Percentiles rank a stretch among this genome's conserved stretches.
Evolutionary conservation across 1,140 invertebrate species (phyloP).

Genomic region (Doryteuthis pealeii): DNA sequence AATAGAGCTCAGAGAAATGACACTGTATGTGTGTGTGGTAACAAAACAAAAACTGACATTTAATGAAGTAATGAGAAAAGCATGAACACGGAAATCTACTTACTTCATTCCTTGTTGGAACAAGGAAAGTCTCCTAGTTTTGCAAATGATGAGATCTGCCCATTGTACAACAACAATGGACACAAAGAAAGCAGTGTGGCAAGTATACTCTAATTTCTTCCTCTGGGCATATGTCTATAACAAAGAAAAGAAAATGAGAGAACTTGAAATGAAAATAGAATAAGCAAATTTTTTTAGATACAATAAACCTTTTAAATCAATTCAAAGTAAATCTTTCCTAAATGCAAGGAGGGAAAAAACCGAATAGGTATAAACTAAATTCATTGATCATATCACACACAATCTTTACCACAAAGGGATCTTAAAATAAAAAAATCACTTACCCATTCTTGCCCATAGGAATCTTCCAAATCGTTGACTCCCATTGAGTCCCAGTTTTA

Average conservation of each 20-base stretch:
- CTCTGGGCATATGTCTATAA: slow-evolving; percentile 89
- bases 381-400: too few relatives aligned
- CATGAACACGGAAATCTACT: slow-evolving; percentile 25
- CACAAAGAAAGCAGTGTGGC: slow-evolving; percentile 98
- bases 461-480: slow-evolving; percentile 94
- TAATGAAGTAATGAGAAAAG: too few relatives aligned
- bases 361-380: too few relatives aligned
- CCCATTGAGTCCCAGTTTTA: slow-evolving; percentile 95
- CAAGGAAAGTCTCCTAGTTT: slow-evolving; percentile 94
- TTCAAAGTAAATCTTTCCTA: too few relatives aligned
- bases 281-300: too few relatives aligned
- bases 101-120: slow-evolving; percentile 95
- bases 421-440: slow-evolving; percentile 49
- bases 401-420: too few relatives aligned
- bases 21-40: not conserved
- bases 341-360: too few relatives aligned
- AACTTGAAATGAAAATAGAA: not conserved
- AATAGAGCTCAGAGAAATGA: too few relatives aligned
- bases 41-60: not conserved
- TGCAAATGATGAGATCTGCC: slow-evolving; percentile 98
- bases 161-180: slow-evolving; percentile 98
- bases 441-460: slow-evolving; percentile 99
- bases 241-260: slow-evolving; percentile 16
- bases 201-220: slow-evolving; percentile 94
- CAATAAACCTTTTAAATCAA: too few relatives aligned